Evolutionary conservation across 2,797 vertebrate genomes (phyloP).

Genomic region (Pangasius mekongensis): DNA sequence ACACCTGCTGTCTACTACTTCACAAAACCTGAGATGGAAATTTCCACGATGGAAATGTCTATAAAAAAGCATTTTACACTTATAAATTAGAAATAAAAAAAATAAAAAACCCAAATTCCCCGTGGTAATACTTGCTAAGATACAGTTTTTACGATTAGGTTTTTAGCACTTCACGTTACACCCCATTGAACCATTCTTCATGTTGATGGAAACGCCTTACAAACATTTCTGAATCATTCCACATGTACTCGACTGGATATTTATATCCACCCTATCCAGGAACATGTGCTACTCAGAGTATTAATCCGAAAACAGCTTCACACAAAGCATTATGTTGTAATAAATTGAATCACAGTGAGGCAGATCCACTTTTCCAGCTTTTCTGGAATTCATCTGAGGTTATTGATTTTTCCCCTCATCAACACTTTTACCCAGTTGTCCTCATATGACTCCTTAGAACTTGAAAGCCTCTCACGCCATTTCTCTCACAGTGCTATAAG

Average conservation of each 20-base stretch:
- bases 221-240: neutral
- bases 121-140: neutral
- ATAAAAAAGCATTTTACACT: neutral
- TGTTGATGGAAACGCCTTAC: neutral
- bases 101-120: too few relatives aligned
- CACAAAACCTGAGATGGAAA: neutral
- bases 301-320: neutral
- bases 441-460: constrained; percentile 13
- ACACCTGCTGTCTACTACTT: neutral
- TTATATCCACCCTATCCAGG: neutral
- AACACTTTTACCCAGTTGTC: neutral
- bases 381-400: constrained; percentile 12
- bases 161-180: neutral
- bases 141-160: neutral
- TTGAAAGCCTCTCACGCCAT: constrained; percentile 22
- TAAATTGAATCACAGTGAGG: neutral
- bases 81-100: neutral
- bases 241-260: neutral
- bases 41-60: neutral
- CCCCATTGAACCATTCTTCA: neutral
- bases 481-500: neutral
- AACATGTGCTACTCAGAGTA: neutral
- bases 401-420: constrained; percentile 31
- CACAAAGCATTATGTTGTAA: neutral
- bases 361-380: neutral